Percentiles rank a stretch among this genome's conserved stretches.
phyloP scores from a whole-genome alignment of 1,140 invertebrate species.

The Procambarus clarkii region DNA sequence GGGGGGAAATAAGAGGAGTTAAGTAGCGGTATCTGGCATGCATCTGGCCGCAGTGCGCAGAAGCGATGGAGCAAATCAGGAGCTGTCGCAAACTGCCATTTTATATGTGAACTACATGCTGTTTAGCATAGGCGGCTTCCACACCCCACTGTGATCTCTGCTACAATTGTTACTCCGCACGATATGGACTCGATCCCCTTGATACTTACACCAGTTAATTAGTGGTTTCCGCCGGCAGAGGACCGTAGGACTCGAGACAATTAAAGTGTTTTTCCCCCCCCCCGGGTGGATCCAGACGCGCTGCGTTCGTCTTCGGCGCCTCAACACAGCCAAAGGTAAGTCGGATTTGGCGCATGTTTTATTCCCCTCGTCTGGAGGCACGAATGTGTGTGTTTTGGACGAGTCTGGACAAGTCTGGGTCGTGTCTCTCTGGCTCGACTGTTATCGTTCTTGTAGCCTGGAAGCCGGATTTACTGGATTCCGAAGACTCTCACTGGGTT shows the following conservation, averaged over 20 bases:
- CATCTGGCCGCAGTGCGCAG: slow-evolving; percentile 50
- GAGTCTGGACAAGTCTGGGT: neutral
- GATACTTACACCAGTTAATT: slow-evolving; percentile 58
- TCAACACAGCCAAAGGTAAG: neutral
- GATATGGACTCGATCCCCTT: slow-evolving; percentile 41
- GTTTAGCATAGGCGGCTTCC: slow-evolving; percentile 64
- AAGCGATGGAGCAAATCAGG: slow-evolving; percentile 45
- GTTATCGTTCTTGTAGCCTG: too few relatives aligned
- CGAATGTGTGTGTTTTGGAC: neutral
- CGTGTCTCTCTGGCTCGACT: too few relatives aligned
- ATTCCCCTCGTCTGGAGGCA: too few relatives aligned
- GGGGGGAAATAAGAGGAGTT: neutral
- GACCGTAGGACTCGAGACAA: neutral
- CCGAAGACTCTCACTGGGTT: too few relatives aligned
- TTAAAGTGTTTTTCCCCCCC: too few relatives aligned
- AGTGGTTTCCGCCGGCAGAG: slow-evolving; percentile 8
- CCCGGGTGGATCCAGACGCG: too few relatives aligned
- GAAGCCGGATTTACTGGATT: too few relatives aligned
- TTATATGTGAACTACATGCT: slow-evolving; percentile 67
- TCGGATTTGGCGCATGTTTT: neutral
- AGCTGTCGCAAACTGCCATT: slow-evolving; percentile 68
- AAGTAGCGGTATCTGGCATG: slow-evolving; percentile 22
- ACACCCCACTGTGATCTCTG: slow-evolving; percentile 60
- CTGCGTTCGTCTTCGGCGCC: neutral
- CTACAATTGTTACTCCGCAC: slow-evolving; percentile 30